A percentile compares a stretch with the other conserved stretches of the same genome.
phyloP scores from a whole-genome alignment of 2,797 vertebrate genomes.

The Gallinago solitaria region DNA sequence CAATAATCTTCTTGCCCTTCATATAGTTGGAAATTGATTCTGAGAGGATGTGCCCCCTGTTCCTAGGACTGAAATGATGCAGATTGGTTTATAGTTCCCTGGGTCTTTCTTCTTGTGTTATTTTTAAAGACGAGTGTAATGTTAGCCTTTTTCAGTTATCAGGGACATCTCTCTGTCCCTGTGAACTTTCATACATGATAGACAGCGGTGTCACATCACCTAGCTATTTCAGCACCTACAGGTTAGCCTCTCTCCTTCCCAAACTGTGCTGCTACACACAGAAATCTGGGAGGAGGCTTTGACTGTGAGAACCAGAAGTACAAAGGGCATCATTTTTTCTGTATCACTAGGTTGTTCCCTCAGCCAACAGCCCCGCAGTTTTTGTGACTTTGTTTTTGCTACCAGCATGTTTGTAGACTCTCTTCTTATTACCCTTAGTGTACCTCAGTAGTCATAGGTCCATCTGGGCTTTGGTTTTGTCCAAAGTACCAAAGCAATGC shows the following conservation, averaged over 20 bases:
- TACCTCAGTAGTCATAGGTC: background rate
- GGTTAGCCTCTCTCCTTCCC: background rate
- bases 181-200: background rate
- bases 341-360: background rate
- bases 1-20: background rate
- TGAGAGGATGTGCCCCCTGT: background rate
- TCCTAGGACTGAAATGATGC: background rate
- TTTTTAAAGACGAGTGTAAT: background rate
- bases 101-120: background rate
- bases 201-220: background rate
- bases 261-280: background rate
- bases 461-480: background rate
- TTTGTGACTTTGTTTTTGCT: background rate
- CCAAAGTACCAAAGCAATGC: background rate
- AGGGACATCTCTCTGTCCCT: background rate
- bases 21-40: background rate
- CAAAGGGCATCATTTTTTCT: background rate
- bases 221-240: background rate
- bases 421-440: background rate
- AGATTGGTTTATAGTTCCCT: background rate
- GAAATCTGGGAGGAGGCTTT: background rate
- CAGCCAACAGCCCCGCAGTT: background rate
- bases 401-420: background rate
- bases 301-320: background rate
- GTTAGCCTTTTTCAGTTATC: background rate